Percentiles rank a stretch among this genome's conserved stretches.
phyloP scores from a whole-genome alignment of 2,113 vertebrate species.

The Thinocorus orbignyianus region DNA sequence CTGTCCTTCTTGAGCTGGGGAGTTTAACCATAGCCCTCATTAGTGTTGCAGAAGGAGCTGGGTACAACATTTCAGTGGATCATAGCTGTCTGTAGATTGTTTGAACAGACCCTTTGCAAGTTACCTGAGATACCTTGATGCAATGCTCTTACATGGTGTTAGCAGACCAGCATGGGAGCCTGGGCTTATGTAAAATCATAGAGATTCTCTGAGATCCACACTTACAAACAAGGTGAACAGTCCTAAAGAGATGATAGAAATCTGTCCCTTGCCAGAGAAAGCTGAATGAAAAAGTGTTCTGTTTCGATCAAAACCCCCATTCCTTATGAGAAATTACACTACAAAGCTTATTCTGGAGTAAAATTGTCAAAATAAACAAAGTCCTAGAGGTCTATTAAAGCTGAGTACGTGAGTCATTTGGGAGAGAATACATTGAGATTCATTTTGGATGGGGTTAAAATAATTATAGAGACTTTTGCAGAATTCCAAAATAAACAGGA shows the following conservation, averaged over 20 bases:
- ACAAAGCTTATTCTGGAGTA: neutral
- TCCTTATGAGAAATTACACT: neutral
- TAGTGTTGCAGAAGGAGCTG: neutral
- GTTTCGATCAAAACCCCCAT: neutral
- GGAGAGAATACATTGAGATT: neutral
- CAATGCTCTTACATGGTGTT: neutral
- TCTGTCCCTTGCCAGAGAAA: neutral
- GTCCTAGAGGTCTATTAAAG: neutral
- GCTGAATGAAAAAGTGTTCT: neutral
- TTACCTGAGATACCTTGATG: neutral
- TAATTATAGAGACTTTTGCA: neutral
- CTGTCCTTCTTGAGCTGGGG: no score
- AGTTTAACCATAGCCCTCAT: neutral
- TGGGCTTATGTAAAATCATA: neutral
- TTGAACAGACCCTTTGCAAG: neutral
- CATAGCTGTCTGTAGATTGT: accelerated
- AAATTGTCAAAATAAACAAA: neutral
- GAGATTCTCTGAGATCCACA: neutral
- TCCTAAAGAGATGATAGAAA: neutral
- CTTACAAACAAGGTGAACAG: neutral
- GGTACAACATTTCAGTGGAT: neutral
- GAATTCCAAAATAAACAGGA: neutral
- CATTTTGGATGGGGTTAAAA: neutral
- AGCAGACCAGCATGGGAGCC: neutral
- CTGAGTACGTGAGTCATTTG: neutral